Evolutionary conservation across 2,888 invertebrate genomes (phyloP).

Genomic region (Iphiclides podalirius): DNA sequence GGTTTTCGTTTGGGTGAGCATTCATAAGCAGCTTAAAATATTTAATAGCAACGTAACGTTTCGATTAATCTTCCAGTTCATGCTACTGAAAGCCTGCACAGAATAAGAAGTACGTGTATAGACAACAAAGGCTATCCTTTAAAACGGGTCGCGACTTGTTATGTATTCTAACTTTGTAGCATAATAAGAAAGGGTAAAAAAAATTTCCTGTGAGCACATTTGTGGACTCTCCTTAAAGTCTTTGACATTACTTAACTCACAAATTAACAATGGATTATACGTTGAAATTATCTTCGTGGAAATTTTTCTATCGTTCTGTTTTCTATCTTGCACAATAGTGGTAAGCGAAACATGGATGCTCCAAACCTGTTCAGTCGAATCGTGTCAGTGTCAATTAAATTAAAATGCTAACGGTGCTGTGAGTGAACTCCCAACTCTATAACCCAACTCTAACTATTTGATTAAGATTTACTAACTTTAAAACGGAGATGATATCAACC

Average conservation of each 20-base stretch:
- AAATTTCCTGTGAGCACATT: conserved; percentile 4
- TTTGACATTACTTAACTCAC: neutral
- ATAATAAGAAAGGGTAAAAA: conserved; percentile 13
- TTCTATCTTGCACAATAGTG: too few species aligned
- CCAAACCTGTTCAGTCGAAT: conserved; percentile 21
- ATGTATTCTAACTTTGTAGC: conserved; percentile 21
- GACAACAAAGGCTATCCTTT: conserved; percentile 18
- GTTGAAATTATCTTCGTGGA: too few species aligned
- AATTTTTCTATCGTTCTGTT: too few species aligned
- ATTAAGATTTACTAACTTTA: conserved; percentile 11
- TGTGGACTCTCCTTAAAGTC: conserved; percentile 5
- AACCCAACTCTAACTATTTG: conserved; percentile 15
- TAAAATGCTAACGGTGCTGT: conserved; percentile 76
- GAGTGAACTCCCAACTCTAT: conserved; percentile 18
- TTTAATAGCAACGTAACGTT: conserved; percentile 11
- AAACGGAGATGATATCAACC: conserved; percentile 8
- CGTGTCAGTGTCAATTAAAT: conserved; percentile 25
- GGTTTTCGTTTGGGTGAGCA: neutral
- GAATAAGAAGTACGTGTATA: conserved; percentile 20
- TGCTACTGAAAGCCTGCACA: conserved; percentile 9
- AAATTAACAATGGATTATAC: neutral
- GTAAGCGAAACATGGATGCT: neutral
- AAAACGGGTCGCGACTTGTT: conserved; percentile 14
- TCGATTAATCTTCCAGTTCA: conserved; percentile 21
- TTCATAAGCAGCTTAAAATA: conserved; percentile 10